Evolutionary conservation across 2,888 invertebrate species (phyloP), one percentile per base, ranked within the genome.

Genomic region (Rhorus exstirpatorius): DNA sequence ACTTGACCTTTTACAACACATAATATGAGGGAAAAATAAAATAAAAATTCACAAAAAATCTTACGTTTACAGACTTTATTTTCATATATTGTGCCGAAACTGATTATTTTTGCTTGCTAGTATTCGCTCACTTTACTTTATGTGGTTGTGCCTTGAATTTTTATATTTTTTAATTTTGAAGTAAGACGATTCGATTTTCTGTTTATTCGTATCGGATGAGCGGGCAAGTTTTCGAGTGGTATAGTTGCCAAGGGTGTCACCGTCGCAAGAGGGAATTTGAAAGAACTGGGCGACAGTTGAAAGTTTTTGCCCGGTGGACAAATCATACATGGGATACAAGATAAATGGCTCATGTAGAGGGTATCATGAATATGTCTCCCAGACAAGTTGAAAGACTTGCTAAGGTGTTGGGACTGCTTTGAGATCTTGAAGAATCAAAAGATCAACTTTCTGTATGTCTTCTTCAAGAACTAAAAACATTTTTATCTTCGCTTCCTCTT

Each of bases 341-440:
- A 71, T 14, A 79, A 44, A n/a, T 70, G 63, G 61, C 71, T 79
- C 14, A 79, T 46, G 55, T 53, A 63, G 44, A 79, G 55, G 51
- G 61, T 67, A n/a, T 61, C 21, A 12, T 70, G 26, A 19, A 35
- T 44, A 4, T 63, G 17, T 4, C 31, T 12, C 44, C 71, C 55
- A 79, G 46, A 71, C 38, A 17, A 79, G 10, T 68, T 79, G 71
- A 63, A 53, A 63, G 38, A 71, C 31, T 71, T 71, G 61, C 17
- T 63, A 61, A 14, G 78, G 51, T 24, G 71, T 63, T n/a, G 78
- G 78, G 3, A 63, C 53, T 3, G 70, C 17, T 41, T 61, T 61
- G 31, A 79, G 46, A 26, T 41, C 10, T 12, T 14, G 14, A 51
- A 17, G 38, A n/a, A 79, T n/a, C 26, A 79, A 17, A 10, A 55